phyloP scores from a whole-genome alignment of 2,888 invertebrate genomes.

The Cyclophora albipunctata region DNA sequence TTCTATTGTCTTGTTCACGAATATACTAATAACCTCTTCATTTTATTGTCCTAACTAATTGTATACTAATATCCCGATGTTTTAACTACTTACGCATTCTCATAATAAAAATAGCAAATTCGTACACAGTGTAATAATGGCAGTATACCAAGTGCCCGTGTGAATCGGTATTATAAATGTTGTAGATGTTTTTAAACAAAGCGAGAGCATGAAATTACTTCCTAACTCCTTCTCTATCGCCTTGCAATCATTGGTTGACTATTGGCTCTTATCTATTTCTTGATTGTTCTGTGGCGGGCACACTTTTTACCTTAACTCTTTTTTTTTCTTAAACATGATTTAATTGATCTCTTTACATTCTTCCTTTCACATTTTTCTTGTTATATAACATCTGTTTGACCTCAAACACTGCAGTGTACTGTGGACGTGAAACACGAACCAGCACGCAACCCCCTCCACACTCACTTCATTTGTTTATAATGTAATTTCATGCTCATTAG shows the following conservation, averaged over 20 bases:
- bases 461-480: slow-evolving; percentile 28
- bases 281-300: not conserved
- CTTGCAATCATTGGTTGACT: not conserved
- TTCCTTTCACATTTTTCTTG: no score
- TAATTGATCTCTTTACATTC: not conserved
- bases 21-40: no score
- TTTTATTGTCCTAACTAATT: no score
- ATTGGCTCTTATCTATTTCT: not conserved
- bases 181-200: slow-evolving; percentile 45
- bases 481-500: slow-evolving; percentile 72
- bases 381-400: no score
- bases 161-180: slow-evolving; percentile 61
- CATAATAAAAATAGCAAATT: slow-evolving; percentile 23
- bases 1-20: no score
- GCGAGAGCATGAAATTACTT: slow-evolving; percentile 68
- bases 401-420: no score
- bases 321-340: slow-evolving; percentile 1
- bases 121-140: slow-evolving; percentile 19
- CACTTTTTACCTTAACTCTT: not conserved
- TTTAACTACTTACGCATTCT: slow-evolving; percentile 44
- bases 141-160: slow-evolving; percentile 57
- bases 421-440: not conserved
- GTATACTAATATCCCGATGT: no score
- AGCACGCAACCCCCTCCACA: slow-evolving; percentile 15
- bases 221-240: not conserved